Base-by-base conservation (phyloP, 2,113 vertebrate species). In the Dermatemys mawii region DNA sequence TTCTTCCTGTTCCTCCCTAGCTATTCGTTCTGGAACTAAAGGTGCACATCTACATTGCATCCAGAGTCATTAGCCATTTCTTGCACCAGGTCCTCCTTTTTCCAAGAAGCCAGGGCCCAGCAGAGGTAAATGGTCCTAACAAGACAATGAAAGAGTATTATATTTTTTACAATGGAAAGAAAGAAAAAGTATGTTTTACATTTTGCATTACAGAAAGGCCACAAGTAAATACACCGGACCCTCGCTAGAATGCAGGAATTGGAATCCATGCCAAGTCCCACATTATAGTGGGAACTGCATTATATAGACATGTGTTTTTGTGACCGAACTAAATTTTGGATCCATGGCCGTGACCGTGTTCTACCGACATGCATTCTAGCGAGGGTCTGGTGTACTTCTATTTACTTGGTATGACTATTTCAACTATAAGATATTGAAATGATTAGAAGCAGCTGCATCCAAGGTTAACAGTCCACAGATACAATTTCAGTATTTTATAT, bases 61-160 rank as follows among this genome's bases (percentile, higher is more conserved):
- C 76, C 73, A 81, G 86, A 93, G 16, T 12, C 8, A 78, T 50
- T 17, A 16, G 49, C 22, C 50, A 89, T 94, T 88, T 94, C 17
- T 93, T 92, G 87, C 73, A 80, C 70, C 16, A 81, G 85, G 88
- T 87, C 86, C 70, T 85, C 92, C 78, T 87, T 91, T 86, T 90
- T 93, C 73, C 87, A 93, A 94, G 88, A 89, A 41, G 4, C 53
- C 57, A 87, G 46, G 41, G 87, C 78, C 13, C 88, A 94, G 88
- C 81, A 93, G 82, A 94, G 93, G 41, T 9, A 4, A 5, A 51
- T 89, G 32, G 78, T 92, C 46, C 73, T 87, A 87, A 83, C 88
- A 88, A 90, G 96, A 75, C 11, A 95, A 93, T 67, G 93, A 93
- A 95, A 50, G 29, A 35, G 5, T 76, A 9, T 46, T 91, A 2